A percentile compares a stretch with the other conserved stretches of the same genome.
Evolutionary conservation across 2,888 invertebrate species (phyloP).

Genomic region (Conomelus anceps): DNA sequence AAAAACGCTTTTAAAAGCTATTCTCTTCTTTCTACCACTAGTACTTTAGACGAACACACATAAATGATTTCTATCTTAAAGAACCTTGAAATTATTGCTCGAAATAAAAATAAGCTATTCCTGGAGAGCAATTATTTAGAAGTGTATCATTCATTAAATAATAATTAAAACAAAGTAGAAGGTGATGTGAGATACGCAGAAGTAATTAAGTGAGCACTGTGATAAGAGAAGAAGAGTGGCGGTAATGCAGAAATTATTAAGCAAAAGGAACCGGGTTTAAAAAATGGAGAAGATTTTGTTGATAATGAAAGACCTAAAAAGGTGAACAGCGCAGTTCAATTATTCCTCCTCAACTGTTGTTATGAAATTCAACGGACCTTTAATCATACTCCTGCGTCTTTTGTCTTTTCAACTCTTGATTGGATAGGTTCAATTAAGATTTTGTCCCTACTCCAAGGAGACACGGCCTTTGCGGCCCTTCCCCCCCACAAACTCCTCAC

Average conservation of each 20-base stretch:
- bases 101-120: background rate
- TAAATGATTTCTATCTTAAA: too few species aligned
- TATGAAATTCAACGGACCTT: background rate
- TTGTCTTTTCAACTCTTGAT: background rate
- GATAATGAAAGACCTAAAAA: background rate
- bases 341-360: background rate
- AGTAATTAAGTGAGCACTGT: background rate
- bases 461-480: background rate
- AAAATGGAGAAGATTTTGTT: background rate
- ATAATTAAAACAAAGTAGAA: background rate
- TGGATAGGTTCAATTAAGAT: background rate
- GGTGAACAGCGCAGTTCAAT: background rate
- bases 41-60: too few species aligned
- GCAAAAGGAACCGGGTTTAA: background rate
- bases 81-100: too few species aligned
- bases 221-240: background rate
- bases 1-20: too few species aligned
- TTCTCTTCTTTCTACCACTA: too few species aligned
- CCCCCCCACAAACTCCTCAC: background rate
- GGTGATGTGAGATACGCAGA: background rate
- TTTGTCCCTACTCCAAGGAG: background rate
- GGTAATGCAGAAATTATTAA: background rate
- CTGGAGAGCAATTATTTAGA: background rate
- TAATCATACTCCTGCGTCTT: background rate
- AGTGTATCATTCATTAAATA: background rate